These are phyloP conservation scores for Vesta saturnalis DNA, from an alignment of 2,888 invertebrate genomes.

Conservation along the genomic window DNA sequence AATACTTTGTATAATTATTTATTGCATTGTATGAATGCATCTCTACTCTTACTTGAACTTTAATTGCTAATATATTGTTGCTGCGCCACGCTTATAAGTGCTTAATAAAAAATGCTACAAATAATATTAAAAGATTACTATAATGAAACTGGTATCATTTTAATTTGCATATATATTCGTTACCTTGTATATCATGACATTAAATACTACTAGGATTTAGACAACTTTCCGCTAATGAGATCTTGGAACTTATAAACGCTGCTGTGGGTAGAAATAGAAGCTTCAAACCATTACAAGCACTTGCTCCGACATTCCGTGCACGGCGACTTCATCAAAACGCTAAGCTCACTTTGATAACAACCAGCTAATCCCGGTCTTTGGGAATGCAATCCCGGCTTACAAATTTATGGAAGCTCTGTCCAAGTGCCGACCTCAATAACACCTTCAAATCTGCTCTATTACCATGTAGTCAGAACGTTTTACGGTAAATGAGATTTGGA, in stretches of 20 bases:
- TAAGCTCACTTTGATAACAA: conserved; percentile 58
- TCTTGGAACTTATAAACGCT: conserved; percentile 35
- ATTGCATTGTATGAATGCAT: too few species aligned
- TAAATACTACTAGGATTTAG: conserved; percentile 35
- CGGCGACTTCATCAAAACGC: conserved; percentile 58
- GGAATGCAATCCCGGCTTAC: conserved; percentile 56
- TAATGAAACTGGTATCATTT: conserved; percentile 18
- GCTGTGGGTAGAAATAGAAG: conserved; percentile 31
- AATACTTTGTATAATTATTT: too few species aligned
- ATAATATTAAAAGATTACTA: not conserved
- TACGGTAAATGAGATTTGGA: conserved; percentile 38
- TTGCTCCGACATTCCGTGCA: conserved; percentile 56
- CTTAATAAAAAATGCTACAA: not conserved
- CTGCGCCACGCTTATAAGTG: too few species aligned
- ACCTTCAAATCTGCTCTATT: conserved; percentile 48
- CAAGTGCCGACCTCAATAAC: conserved; percentile 52
- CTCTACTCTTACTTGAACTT: too few species aligned
- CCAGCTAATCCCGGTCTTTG: conserved; percentile 56
- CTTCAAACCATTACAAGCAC: conserved; percentile 52
- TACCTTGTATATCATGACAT: conserved; percentile 27
- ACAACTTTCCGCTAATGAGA: conserved; percentile 37
- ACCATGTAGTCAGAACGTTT: conserved; percentile 35
- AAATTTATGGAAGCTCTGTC: conserved; percentile 55
- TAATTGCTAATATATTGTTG: not conserved
- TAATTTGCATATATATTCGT: conserved; percentile 28